Evolutionary conservation across 53 echinoderm and acorn worm genomes (phyloP), one percentile per base, ranked within the genome.

Genomic region (Paracentrotus lividus): DNA sequence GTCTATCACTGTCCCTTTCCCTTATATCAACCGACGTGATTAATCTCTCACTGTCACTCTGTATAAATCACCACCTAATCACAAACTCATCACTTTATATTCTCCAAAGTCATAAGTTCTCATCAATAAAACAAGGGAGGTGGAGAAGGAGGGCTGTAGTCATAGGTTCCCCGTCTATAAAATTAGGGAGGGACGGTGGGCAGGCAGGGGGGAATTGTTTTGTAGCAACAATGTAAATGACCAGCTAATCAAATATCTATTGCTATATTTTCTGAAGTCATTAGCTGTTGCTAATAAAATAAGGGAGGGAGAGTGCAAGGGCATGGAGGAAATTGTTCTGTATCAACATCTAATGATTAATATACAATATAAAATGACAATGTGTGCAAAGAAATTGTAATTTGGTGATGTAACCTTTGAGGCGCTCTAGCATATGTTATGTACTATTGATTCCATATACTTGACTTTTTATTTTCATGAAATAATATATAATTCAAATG

Each of bases 1-100:
- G 56, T 86, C 86, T 56, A 86, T 86, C 86, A 86, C 86, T 86
- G 86, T 86, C 86, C 32, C 34, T 47, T 86, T 56, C 86, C 53
- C 55, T 86, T 34, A 86, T 56, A 86, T 86, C 86, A 86, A 54
- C 34, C 27, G 36, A 36, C 54, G 33, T 86, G 86, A 86, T 56
- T 86, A 55, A 86, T 44, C 86, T 56, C 36, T 34, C 86, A 34
- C 53, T 86, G 86, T 86, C 86, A 86, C 86, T n/a, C 86, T 86
- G 55, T 54, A 86, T 53, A 52, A 36, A 86, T 86, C 86, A 53
- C 8, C 57, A 16, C 86, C 44, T 81, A 44, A 24, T 81, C 81
- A 81, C 44, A 47, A n/a, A 81, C 44, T 81, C 24, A 47, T 81
- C 14, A 12, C 24, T 44, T 26, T 26, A 81, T n/a, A 45, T 81